Percentiles rank a stretch among this genome's conserved stretches.
These are phyloP conservation scores for Cepaea nemoralis DNA, from an alignment of 1,140 invertebrate species.

Conservation along the genomic window DNA sequence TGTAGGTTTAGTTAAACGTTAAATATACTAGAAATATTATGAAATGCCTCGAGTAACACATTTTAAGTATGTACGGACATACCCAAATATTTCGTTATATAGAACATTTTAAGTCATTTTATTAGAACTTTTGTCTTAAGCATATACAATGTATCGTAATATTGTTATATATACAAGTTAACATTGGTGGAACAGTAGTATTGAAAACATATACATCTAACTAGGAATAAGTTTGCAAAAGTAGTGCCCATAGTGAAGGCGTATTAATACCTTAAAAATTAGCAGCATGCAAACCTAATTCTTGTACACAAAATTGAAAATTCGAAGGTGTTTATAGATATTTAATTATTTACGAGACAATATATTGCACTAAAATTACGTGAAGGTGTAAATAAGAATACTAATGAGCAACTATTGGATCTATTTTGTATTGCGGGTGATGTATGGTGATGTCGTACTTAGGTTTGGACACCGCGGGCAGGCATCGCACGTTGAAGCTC, in stretches of 20 bases:
- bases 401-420: not conserved
- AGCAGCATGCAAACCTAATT: not conserved
- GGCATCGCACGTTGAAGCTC: not conserved
- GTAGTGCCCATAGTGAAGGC: not conserved
- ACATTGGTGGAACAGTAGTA: not conserved
- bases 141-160: not conserved
- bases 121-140: not conserved
- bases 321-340: not conserved
- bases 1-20: not conserved
- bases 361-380: no score
- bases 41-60: conserved; percentile 5
- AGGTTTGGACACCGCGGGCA: conserved; percentile 1
- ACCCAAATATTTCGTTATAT: not conserved
- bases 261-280: conserved; percentile 1
- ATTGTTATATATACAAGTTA: no score
- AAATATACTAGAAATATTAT: not conserved
- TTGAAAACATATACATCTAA: not conserved
- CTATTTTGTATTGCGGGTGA: conserved; percentile 22
- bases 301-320: not conserved
- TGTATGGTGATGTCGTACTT: not conserved
- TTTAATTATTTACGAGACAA: not conserved
- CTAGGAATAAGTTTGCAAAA: conserved; percentile 9
- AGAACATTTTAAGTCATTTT: not conserved
- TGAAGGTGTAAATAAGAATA: not conserved
- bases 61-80: not conserved